Conservation (phyloP, 2,797 vertebrate species). For the Paguma larvata region DNA sequence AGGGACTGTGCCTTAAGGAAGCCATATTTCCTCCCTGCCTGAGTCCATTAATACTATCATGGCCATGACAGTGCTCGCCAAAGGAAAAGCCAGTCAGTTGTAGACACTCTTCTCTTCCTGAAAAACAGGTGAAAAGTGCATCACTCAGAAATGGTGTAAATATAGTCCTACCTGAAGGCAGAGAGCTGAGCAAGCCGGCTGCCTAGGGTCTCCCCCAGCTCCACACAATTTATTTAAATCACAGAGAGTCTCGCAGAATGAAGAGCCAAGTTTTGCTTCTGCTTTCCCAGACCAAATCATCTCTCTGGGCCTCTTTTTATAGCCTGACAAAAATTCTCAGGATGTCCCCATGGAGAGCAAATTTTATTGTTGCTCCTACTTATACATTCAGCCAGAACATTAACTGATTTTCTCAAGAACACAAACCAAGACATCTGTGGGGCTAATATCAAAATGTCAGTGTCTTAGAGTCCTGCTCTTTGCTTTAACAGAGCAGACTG, state of each 20-base stretch:
- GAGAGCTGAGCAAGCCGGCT: not conserved
- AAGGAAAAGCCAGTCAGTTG: not conserved
- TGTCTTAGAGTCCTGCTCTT: not conserved
- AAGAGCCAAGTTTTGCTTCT: not conserved
- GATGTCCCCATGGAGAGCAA: not conserved
- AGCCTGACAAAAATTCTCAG: conserved; percentile 45
- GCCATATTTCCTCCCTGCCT: not conserved
- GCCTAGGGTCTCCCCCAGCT: not conserved
- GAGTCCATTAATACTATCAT: not conserved
- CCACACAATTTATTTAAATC: not conserved
- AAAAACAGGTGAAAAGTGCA: accelerated
- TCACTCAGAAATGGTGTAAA: not conserved
- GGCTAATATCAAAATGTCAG: not conserved
- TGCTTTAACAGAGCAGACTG: not conserved
- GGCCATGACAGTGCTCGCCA: no score
- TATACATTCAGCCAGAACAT: conserved; percentile 38
- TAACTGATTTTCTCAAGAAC: conserved; percentile 53
- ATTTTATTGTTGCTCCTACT: conserved; percentile 51
- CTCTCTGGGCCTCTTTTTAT: not conserved
- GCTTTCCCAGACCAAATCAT: not conserved
- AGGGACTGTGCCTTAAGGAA: not conserved
- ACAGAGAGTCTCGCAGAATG: not conserved
- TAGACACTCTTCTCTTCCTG: not conserved
- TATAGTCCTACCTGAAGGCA: not conserved
- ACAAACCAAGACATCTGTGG: conserved; percentile 1